Percentiles rank a stretch among this genome's conserved stretches.
phyloP scores from a whole-genome alignment of 2,888 invertebrate species.

The Macrosiphum euphorbiae region DNA sequence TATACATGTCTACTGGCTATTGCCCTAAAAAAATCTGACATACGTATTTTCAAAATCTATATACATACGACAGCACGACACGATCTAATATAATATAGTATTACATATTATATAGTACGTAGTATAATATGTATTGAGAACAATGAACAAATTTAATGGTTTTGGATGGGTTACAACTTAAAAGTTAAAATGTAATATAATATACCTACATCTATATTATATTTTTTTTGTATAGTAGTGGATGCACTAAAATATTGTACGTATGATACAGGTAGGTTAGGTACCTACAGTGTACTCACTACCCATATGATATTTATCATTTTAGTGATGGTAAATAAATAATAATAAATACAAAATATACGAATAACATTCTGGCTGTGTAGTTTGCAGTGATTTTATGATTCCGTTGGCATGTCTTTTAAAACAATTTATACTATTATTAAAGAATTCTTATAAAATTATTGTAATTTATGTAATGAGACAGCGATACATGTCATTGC shows the following conservation, averaged over 20 bases:
- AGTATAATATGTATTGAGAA: neutral
- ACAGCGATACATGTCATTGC: neutral
- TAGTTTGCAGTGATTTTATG: neutral
- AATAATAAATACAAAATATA: neutral
- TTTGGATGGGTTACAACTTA: neutral
- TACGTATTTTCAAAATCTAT: neutral
- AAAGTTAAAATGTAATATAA: neutral
- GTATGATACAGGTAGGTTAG: neutral
- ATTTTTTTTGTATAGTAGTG: neutral
- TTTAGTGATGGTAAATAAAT: neutral
- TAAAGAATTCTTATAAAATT: constrained; percentile 14
- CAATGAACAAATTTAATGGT: neutral
- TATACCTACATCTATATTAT: neutral
- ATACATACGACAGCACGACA: too few species aligned
- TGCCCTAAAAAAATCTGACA: neutral
- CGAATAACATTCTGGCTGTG: neutral
- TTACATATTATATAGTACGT: neutral
- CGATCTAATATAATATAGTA: neutral
- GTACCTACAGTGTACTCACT: neutral
- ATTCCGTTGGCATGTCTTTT: constrained; percentile 3
- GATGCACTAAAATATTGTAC: neutral
- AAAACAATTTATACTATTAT: neutral
- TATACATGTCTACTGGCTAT: neutral
- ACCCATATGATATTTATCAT: neutral
- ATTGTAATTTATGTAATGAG: neutral